A percentile compares a stretch with the other conserved stretches of the same genome.
Evolutionary conservation across 2,113 vertebrate genomes (phyloP).

Genomic region (Harpagus bidentatus): DNA sequence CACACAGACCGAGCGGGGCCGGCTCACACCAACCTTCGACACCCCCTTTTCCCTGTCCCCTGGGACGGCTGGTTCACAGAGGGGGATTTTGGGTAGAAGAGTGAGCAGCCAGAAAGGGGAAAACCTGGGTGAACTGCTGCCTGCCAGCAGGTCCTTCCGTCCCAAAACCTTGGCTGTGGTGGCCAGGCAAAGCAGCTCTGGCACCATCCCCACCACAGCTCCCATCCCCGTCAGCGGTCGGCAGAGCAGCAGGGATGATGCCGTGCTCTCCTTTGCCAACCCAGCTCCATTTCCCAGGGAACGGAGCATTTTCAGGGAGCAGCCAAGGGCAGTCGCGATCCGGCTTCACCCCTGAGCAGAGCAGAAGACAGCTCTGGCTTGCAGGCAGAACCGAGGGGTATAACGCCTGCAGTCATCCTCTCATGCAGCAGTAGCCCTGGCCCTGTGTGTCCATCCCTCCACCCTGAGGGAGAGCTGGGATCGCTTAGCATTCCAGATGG

Average conservation of each 20-base stretch:
- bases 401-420: background rate
- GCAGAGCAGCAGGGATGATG: background rate
- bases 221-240: background rate
- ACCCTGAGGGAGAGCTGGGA: background rate
- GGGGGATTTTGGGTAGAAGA: background rate
- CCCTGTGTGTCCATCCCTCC: background rate
- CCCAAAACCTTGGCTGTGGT: background rate
- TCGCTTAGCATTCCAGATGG: background rate
- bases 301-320: background rate
- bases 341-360: background rate
- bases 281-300: background rate
- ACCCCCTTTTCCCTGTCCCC: background rate
- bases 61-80: fast-evolving
- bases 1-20: background rate
- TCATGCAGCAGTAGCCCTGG: background rate
- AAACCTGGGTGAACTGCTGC: background rate
- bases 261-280: background rate
- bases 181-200: background rate
- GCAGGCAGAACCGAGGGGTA: background rate
- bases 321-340: background rate
- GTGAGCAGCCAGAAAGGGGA: background rate
- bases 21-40: background rate
- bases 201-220: background rate
- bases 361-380: background rate
- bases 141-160: background rate